Percentiles rank a stretch among this genome's conserved stretches.
phyloP scores from a whole-genome alignment of 2,888 invertebrate genomes.

The Microchrysa polita region DNA sequence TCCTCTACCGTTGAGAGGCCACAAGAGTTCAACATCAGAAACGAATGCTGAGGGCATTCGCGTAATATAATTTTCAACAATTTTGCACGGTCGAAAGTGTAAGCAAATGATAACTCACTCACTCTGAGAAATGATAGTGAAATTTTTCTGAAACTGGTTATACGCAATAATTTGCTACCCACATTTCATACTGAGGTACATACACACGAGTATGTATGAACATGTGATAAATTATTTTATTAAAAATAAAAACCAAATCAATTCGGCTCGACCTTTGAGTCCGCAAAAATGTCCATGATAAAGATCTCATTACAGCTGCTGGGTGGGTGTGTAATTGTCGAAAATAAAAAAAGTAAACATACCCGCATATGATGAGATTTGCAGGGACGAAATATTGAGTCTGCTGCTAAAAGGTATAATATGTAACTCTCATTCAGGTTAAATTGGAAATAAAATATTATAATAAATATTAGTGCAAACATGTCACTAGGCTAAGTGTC shows the following conservation, averaged over 20 bases:
- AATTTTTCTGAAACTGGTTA: neutral
- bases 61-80: neutral
- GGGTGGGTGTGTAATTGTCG: neutral
- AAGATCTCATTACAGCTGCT: neutral
- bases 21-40: neutral
- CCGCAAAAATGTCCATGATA: neutral
- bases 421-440: too few relatives aligned
- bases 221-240: neutral
- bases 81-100: neutral
- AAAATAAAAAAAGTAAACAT: too few relatives aligned
- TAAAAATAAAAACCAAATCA: too few relatives aligned
- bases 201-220: neutral
- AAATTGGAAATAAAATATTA: too few relatives aligned
- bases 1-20: neutral
- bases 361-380: too few relatives aligned
- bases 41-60: neutral
- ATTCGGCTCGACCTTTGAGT: neutral
- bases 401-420: too few relatives aligned
- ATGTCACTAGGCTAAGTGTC: too few relatives aligned
- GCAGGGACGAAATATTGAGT: too few relatives aligned
- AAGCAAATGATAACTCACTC: constrained; percentile 11
- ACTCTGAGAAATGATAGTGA: constrained; percentile 8
- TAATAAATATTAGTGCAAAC: too few relatives aligned
- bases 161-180: neutral
- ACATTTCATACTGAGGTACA: neutral